Percentiles rank a stretch among this genome's conserved stretches.
These are phyloP conservation scores for Oscheius sp. DNA, from an alignment of 2,888 invertebrate species.

Conservation along the genomic window DNA sequence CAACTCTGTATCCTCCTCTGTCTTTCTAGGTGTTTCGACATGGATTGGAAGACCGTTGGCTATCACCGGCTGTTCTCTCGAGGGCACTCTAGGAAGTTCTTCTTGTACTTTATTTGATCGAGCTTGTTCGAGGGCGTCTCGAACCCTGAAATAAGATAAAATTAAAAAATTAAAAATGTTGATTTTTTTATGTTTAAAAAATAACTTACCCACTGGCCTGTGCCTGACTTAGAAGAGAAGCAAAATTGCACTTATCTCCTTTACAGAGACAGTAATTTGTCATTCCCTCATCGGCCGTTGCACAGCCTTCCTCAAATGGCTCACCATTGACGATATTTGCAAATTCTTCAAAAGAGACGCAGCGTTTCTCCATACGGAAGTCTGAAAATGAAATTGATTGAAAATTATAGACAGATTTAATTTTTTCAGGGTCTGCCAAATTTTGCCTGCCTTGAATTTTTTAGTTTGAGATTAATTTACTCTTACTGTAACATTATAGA, in stretches of 20 bases:
- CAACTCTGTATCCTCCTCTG: conserved; percentile 10
- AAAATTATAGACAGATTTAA: too few relatives aligned
- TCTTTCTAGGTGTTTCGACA: background rate
- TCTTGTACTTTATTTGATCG: background rate
- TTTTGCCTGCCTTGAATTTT: too few relatives aligned
- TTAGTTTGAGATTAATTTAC: too few relatives aligned
- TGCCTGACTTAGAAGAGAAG: conserved; percentile 53
- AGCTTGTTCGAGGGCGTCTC: conserved; percentile 9
- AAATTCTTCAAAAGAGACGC: conserved; percentile 55
- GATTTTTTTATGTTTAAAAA: too few relatives aligned
- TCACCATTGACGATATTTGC: conserved; percentile 55
- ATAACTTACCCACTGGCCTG: conserved; percentile 42
- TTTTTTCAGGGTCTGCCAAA: too few relatives aligned
- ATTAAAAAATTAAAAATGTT: too few relatives aligned
- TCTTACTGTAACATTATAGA: too few relatives aligned
- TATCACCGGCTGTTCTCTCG: conserved; percentile 8
- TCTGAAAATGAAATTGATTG: conserved; percentile 46
- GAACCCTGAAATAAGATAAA: background rate
- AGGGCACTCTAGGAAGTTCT: conserved; percentile 8
- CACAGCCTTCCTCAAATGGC: conserved; percentile 46
- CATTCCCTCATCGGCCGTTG: conserved; percentile 57
- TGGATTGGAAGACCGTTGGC: conserved; percentile 8
- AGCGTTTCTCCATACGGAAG: conserved; percentile 61
- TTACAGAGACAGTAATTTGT: conserved; percentile 63
- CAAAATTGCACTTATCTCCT: conserved; percentile 54